Base-by-base conservation (phyloP, 2,797 vertebrate genomes). In the Atherinosoma microstoma region DNA sequence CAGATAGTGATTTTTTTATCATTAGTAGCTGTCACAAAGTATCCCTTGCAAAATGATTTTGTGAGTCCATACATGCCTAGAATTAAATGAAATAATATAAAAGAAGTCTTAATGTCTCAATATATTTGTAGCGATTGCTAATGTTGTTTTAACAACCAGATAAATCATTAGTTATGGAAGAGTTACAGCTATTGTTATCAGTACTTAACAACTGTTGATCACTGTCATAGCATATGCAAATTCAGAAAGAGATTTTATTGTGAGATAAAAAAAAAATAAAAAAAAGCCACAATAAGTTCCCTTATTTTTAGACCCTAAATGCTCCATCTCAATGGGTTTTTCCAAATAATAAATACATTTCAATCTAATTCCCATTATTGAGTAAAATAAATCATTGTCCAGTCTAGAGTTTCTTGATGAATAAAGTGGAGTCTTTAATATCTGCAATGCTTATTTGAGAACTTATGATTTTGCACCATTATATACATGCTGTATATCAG, bases 101-200 rank as follows among this genome's bases (percentile, higher is more conserved):
- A 24, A 54, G 10, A 22, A 9, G 27, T 15, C 24, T 16, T 16
- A 29, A 56, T 56, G 15, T 29, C 2, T 56, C 53, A 54, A 15
- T 56, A 56, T 56, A 16, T 56, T 56, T 29, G 2, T 16, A 13
- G 34, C 54, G 49, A 56, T 35, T 11, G 58, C 24, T 40, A 35
- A 53, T 64, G 35, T n/a, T 12, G 59, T 54, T 62, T 49, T 35
- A 64, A 67, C 29, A 38, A 49, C 58, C 35, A 56, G 57, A 35
- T 70, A 54, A 18, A 18, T 72, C 29, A 58, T 30, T 11, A 22
- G 60, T 12, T 24, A 27, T 53, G 24, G 70, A 45, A 49, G 34
- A 61, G 13, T 70, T 13, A 38, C n/a, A 66, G 58, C 38, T 60
- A 35, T 62, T 49, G 12, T 56, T 8, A 47, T 47, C 13, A 13